Percentiles rank a stretch among this genome's conserved stretches.
Evolutionary conservation across 2,113 vertebrate species (phyloP).

Genomic region (Tragelaphus scriptus): DNA sequence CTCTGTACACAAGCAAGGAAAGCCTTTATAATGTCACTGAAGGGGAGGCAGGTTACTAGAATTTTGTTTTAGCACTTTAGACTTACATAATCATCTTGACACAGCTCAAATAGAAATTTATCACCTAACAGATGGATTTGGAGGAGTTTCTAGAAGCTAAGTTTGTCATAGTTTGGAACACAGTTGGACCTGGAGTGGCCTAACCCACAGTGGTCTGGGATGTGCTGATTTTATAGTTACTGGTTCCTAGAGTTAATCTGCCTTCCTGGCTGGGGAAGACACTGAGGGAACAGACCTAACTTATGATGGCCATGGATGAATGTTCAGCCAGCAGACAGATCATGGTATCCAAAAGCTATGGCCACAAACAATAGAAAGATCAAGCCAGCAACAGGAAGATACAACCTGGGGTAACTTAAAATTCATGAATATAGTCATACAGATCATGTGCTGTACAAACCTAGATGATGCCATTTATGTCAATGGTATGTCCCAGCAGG

Average conservation of each 20-base stretch:
- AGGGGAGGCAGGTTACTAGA: background rate
- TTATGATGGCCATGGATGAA: background rate
- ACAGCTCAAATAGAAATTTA: background rate
- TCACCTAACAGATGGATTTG: background rate
- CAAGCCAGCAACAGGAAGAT: background rate
- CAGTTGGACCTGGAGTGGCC: background rate
- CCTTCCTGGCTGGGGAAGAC: background rate
- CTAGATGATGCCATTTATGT: background rate
- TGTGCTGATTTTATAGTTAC: background rate
- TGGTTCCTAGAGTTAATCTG: background rate
- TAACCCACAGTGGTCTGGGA: background rate
- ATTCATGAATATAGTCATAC: background rate
- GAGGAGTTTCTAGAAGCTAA: background rate
- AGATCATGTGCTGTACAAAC: background rate
- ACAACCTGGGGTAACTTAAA: background rate
- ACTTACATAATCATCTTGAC: background rate
- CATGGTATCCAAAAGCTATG: background rate
- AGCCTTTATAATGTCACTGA: background rate
- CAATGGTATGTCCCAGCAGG: background rate
- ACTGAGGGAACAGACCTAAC: background rate
- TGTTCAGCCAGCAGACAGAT: background rate
- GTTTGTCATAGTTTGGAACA: background rate
- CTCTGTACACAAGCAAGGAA: background rate
- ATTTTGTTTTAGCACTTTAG: background rate
- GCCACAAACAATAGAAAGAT: background rate